Base-by-base conservation (phyloP, 2,888 invertebrate species). In the Scrobipalpa atriplicella region DNA sequence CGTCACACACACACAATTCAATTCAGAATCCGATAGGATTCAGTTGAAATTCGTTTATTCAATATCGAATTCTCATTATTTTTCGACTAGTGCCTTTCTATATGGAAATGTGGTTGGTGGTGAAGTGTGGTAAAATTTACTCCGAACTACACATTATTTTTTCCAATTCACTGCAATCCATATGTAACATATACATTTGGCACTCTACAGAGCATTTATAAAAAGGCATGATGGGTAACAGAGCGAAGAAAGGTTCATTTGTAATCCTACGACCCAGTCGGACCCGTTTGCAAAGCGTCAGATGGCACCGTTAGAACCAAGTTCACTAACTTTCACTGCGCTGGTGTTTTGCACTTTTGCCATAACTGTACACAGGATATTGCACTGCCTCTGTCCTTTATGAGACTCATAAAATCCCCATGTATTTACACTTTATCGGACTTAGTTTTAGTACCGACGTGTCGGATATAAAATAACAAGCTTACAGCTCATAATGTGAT, bases 291-390 rank as follows among this genome's bases (percentile, higher is more conserved):
- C 63, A 56, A 64, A 64, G 66, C 73, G 73, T 71, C 71, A 69
- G 67, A 52, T 67, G 69, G 71, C 70, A 75, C 80, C 78, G 80
- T 78, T 79, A 78, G 68, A 61, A 61, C 61, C 39, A 39, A 39
- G 70, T 62, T 66, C 70, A 64, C 72, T 72, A 70, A 75, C 78
- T 79, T 78, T 79, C 78, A 74, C 78, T 78, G 54, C 68, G 56
- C 66, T 69, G 71, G 75, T 74, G 72, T 75, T 75, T 71, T 58
- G 29, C n/a, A n/a, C n/a, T n/a, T n/a, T 18, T 19, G 62, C n/a
- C n/a, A 47, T n/a, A 47, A 47, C 47, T 47, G 47, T 47, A 10
- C 6, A 47, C 29, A 47, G 16, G 47, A 47, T 47, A 47, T 47
- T 29, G 29, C 5, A 47, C n/a, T n/a, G n/a, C n/a, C n/a, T n/a